Evolutionary conservation across 2,888 invertebrate genomes (phyloP).

Genomic region (Drosophila birchii): DNA sequence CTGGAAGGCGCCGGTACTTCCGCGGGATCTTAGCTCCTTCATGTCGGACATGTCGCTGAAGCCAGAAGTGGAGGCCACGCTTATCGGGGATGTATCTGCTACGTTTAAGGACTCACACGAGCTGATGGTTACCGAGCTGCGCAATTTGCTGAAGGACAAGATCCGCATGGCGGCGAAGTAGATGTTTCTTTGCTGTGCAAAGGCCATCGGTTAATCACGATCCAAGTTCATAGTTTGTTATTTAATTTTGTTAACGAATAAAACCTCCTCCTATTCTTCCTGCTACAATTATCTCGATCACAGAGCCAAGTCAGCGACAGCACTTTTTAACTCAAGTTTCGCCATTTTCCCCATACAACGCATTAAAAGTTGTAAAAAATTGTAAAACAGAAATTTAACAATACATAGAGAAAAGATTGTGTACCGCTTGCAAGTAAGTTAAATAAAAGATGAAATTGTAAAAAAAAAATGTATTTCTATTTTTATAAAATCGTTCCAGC

Average conservation of each 20-base stretch:
- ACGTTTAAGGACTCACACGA: slow-evolving; percentile 84
- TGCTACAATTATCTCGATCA: slow-evolving; percentile 15
- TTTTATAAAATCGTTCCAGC: neutral
- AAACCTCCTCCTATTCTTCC: slow-evolving; percentile 13
- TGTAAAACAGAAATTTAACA: slow-evolving; percentile 25
- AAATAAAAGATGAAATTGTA: slow-evolving; percentile 60
- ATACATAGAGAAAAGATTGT: slow-evolving; percentile 24
- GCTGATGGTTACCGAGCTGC: slow-evolving; percentile 82
- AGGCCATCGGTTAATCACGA: slow-evolving; percentile 44
- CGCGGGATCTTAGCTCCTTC: slow-evolving; percentile 81
- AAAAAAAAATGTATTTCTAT: neutral
- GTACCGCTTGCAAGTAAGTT: slow-evolving; percentile 44
- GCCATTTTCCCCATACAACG: slow-evolving; percentile 63
- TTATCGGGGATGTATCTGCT: slow-evolving; percentile 82
- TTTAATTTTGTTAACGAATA: slow-evolving; percentile 72
- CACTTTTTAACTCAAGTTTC: slow-evolving; percentile 36
- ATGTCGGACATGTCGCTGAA: slow-evolving; percentile 84
- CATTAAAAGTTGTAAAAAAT: slow-evolving; percentile 52
- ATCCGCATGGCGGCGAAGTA: slow-evolving; percentile 84
- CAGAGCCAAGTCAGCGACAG: slow-evolving; percentile 21
- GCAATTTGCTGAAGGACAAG: slow-evolving; percentile 84
- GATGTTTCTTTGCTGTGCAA: slow-evolving; percentile 68
- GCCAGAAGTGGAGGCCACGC: slow-evolving; percentile 82
- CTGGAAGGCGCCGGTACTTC: slow-evolving; percentile 82
- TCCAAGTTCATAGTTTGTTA: slow-evolving; percentile 67